Evolutionary conservation across 2,797 vertebrate species (phyloP), one percentile per base, ranked within the genome.

Genomic region (Lycodopsis pacificus): DNA sequence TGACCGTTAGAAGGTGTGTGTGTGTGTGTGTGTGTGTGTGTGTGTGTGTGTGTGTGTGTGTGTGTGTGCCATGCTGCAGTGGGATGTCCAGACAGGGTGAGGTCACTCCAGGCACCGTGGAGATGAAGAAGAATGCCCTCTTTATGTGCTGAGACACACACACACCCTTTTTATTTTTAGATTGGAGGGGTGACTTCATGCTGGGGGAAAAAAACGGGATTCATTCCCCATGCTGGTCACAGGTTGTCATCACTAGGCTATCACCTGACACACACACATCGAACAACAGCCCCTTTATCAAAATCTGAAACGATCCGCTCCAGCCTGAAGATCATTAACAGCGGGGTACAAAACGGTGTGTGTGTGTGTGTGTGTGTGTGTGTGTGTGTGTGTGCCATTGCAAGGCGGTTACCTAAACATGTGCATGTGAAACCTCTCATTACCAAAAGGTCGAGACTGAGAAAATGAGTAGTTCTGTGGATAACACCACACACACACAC

Each of bases 81-180:
- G 65, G 72, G 84, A 87, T 77, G 84, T 82, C 90, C 90, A 93
- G 91, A 90, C 87, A 80, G 90, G 85, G 88, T 92, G 79, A 87
- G 76, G 86, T 89, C 89, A 92, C 77, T 34, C 61, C 65, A 69
- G 68, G 82, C 81, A 74, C 63, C 76, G 34, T 42, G 57, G 73
- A 89, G 84, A 85, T 5, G 34, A 73, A 88, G 91, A 94, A 94
- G 88, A 95, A 95, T 89, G 85, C 73, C 56, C 76, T 87, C 87
- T 91, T 90, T 95, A 93, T 95, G 69, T 77, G 53, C 75, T 74
- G 44, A 53, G 44, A 71, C 77, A 38, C 75, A 49, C 67, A 71
- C 70, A 58, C 68, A 81, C 90, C 88, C 81, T 85, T 87, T 89
- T 89, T 88, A 90, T 84, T 92, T 93, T 92, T 92, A 93, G 90